Conservation (phyloP, 2,113 vertebrate genomes). For the Clupea harengus region DNA sequence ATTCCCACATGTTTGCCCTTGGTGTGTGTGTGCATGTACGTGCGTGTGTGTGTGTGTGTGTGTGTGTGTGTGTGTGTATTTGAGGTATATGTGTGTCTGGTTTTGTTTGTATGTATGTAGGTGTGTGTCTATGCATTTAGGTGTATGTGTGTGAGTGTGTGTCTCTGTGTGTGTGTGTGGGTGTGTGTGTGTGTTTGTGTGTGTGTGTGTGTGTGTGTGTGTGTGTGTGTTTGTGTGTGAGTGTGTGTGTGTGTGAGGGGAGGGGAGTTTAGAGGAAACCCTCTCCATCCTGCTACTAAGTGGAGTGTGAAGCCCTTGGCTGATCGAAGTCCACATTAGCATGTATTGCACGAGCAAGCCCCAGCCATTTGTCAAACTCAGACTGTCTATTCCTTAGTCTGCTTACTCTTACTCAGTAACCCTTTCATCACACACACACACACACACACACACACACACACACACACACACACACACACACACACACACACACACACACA, state of each 20-base stretch:
- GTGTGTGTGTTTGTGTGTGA: not conserved
- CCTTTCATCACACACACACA: not conserved
- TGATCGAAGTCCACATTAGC: constrained; percentile 24
- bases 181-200: not conserved
- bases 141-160: not conserved
- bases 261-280: no score
- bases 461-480: no score
- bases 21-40: no score
- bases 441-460: no score
- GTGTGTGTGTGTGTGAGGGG: not conserved
- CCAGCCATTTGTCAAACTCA: not conserved
- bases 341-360: constrained; percentile 11
- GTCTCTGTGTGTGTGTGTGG: not conserved
- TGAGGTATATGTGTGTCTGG: no score
- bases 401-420: not conserved
- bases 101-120: not conserved
- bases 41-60: no score
- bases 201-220: not conserved
- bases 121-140: not conserved
- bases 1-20: no score
- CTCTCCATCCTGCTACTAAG: constrained; percentile 13
- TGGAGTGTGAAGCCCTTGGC: not conserved
- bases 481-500: no score
- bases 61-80: no score
- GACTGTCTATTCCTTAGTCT: not conserved